Evolutionary conservation across 2,113 vertebrate genomes (phyloP), one percentile per base, ranked within the genome.

Genomic region (Lycaon pictus): DNA sequence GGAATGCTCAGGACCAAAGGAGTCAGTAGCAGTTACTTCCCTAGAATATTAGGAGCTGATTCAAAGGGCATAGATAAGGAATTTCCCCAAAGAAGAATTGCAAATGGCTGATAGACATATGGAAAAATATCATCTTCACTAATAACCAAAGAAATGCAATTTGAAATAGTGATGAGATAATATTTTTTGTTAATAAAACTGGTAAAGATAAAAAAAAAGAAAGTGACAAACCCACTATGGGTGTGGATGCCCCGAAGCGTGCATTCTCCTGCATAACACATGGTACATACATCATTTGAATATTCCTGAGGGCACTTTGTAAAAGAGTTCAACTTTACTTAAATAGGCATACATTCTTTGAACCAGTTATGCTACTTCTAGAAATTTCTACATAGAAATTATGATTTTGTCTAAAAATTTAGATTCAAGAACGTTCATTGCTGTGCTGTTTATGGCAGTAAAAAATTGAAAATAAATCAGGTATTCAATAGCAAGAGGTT

Each of bases 401-500:
- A 65, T 23, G 3, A 25, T 27, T 82, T 95, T 93, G 35, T 63
- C 51, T 62, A 71, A 90, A 83, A 58, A 35, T 27, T 65, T 53
- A 72, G 22, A 32, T 60, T 56, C 2, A 90, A 90, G 67, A 88
- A 90, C 69, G 29, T 76, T 82, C 27, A 80, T 20, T 77, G 56
- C 12, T 83, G 43, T 63, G 16, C 55, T 92, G 0, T 60, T 35
- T 35, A 72, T 15, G 53, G 58, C 19, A 27, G 19, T 55, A 7
- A 80, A 53, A 90, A 96, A 27, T 17, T 53, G 15, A 93, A 93
- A 96, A n/a, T 6, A 93, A 96, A 58, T 51, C 23, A 77, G 62
- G 81, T 58, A 43, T 74, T 25, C 15, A 80, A 16, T 16, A 71
- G 63, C 65, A 62, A 76, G 63, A 72, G 5, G 35, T 5, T 32